Evolutionary conservation across 2,888 invertebrate genomes (phyloP), one percentile per base, ranked within the genome.

Genomic region (Protonemura montana): DNA sequence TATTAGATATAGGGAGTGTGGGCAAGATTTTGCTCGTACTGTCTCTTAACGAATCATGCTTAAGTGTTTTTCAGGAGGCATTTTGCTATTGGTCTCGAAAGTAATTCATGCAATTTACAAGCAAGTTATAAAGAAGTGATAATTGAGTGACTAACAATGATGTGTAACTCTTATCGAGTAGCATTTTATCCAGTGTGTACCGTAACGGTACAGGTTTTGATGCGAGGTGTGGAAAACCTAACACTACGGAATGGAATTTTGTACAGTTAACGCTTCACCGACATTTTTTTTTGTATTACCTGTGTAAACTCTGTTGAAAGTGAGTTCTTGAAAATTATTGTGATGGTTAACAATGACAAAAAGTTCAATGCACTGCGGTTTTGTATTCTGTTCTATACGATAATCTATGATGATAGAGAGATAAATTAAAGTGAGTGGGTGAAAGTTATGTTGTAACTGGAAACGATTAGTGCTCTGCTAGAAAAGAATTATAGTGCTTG

Each of bases 261-360:
- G 21, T 59, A 16, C 59, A 21, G 59, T 59, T 59, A n/a, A n/a
- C 35, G 27, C 21, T 35, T 81, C 30, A 21, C 6, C 6, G 27
- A 21, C 6, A 81, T 29, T 81, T n/a, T n/a, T n/a, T n/a, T n/a
- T n/a, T n/a, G n/a, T n/a, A n/a, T n/a, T n/a, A n/a, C n/a, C 29
- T 30, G 81, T 81, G 81, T 81, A 81, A 29, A 81, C 35, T 81
- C 35, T 81, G 81, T 30, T 30, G 27, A 16, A 35, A 81, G 84
- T 86, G 86, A 77, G 80, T 77, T 83, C 84, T 86, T 80, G 86
- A 83, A 76, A 86, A 80, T 76, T 86, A 83, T 85, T 84, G 76
- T 35, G 35, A 86, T 77, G 59, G 78, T 84, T 83, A 84, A 80
- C 59, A 59, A 83, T 86, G 25, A 83, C 29, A 59, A 59, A 59